Base-by-base conservation (phyloP, 2,797 vertebrate genomes). In the Parotocinclus haroldoi region DNA sequence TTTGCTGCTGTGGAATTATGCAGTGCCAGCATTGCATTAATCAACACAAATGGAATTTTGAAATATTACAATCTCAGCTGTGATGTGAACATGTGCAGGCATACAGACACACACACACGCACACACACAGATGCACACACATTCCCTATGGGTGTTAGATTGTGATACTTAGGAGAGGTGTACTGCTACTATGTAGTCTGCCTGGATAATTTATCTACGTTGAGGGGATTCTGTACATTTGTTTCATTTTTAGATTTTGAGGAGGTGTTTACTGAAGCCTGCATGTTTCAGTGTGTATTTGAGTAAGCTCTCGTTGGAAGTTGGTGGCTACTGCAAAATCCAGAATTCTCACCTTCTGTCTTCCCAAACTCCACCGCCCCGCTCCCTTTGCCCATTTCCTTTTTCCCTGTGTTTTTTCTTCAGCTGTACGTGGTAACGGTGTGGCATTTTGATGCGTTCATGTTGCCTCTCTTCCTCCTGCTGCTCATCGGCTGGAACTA, bases 391-490 rank as follows among this genome's bases (percentile, higher is more conserved):
- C 51, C 18, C 9, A 7, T 80, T 65, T 79, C 73, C 79, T 58
- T 50, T 70, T 75, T 58, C 45, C 7, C 19, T 9, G n/a, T 11
- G 84, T 58, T 27, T 9, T 19, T 8, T 14, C 9, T 84, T 81
- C 85, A 99, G 97, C 90, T 96, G 27, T 99, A 98, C 80, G 78
- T 99, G 63, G 79, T 94, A 83, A 92, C 92, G 0, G 92, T 99
- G 69, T 99, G 94, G 95, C 83, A 92, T 9, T 92, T 95, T 81
- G 97, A 99, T 62, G 88, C 95, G 69, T 99, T 95, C 85, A 99
- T 99, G 95, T 78, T 98, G 78, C 97, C 97, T 4, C 87, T 99
- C 82, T 93, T 92, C 62, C 82, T 99, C 57, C 77, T 98, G 59
- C 81, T 96, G 58, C 90, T 99, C 68, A 89, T 98, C 50, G 79